Conservation (phyloP, 2,797 vertebrate genomes). For the Aphelocoma californica region DNA sequence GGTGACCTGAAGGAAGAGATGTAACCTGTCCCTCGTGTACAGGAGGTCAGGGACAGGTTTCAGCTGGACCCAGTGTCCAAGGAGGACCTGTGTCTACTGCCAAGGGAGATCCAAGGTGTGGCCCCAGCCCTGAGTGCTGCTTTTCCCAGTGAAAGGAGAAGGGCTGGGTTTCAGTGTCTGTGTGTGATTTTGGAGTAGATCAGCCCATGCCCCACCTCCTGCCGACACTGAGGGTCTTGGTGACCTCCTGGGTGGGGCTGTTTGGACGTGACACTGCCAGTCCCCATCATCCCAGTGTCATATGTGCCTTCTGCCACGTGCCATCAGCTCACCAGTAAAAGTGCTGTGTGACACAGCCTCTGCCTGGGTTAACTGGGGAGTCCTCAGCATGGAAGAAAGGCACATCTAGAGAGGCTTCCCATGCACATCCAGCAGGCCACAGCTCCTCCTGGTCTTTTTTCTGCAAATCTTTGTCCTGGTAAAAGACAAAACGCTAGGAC, state of each 20-base stretch:
- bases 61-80: neutral
- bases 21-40: neutral
- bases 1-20: neutral
- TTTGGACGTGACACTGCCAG: neutral
- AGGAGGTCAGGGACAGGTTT: neutral
- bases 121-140: neutral
- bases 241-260: neutral
- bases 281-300: neutral
- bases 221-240: rapidly evolving
- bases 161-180: neutral
- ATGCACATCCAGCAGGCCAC: neutral
- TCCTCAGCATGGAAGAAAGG: neutral
- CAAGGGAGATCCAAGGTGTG: neutral
- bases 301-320: neutral
- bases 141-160: neutral
- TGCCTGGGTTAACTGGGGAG: rapidly evolving
- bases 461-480: neutral
- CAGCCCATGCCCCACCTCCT: neutral
- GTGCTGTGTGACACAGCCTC: neutral
- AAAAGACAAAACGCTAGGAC: neutral
- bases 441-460: neutral
- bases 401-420: neutral
- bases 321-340: slow-evolving; percentile 4
- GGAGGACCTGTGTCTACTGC: neutral
- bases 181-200: neutral